Evolutionary conservation across 2,113 vertebrate genomes (phyloP), one percentile per base, ranked within the genome.

Genomic region (Embiotoca jacksoni): DNA sequence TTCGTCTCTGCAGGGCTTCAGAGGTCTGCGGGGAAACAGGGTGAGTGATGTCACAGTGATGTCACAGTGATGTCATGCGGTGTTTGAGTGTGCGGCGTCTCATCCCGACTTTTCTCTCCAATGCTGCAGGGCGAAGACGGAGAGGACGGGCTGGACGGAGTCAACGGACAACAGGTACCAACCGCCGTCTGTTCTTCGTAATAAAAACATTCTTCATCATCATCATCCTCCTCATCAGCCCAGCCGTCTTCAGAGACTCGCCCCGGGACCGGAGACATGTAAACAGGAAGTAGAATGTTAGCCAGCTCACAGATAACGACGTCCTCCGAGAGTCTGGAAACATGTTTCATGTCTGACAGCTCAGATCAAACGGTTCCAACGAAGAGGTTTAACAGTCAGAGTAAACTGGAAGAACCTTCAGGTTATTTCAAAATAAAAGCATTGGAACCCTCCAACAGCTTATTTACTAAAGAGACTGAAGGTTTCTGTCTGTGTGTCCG

Each of bases 151-250:
- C 86, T 96, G 69, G 88, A 96, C 83, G 96, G 96, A 9, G 84
- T 94, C 3, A 16, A 84, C 33, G 96, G 96, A 85, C 94, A 97
- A 66, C 94, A 96, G 94, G 96, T 97, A 94, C 78, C 7, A 6
- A 37, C 15, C 10, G 2, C 41, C 41, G 4, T 44, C 16, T 7
- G n/a, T 6, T n/a, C 49, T 23, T 23, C 23, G 23, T 23, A 23
- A 23, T 23, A 23, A 44, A 16, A 9, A 3, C 11, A 2, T 3
- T 31, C 35, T 10, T 31, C 23, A 9, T 55, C 65, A 23, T 61
- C 70, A 23, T 8, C 23, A 23, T 23, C 23, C 23, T 23, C 23
- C 23, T 23, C 23, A 23, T 23, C 23, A 23, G 23, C 23, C 23
- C 23, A 23, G 23, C 23, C 23, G 23, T 23, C 71, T 37, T 5